A percentile compares a stretch with the other conserved stretches of the same genome.
phyloP scores from a whole-genome alignment of 2,797 vertebrate genomes.

The Dendrocincla tyrannina region DNA sequence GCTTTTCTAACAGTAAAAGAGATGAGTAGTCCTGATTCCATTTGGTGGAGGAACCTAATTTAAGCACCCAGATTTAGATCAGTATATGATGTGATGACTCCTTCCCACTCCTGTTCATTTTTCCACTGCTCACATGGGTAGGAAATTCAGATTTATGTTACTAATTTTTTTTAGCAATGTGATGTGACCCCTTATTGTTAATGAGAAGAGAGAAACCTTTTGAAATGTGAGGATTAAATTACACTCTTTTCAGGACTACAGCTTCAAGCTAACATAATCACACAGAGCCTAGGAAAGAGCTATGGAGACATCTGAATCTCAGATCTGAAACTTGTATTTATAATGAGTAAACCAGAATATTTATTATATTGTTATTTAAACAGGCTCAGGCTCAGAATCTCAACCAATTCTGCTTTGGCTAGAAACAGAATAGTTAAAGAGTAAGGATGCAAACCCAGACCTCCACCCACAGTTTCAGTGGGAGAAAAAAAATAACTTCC shows the following conservation, averaged over 20 bases:
- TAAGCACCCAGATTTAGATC: conserved; percentile 27
- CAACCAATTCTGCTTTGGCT: not conserved
- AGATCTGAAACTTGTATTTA: not conserved
- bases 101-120: conserved; percentile 34
- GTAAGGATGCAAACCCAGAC: not conserved
- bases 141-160: conserved; percentile 9
- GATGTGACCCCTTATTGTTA: not conserved
- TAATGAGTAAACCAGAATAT: not conserved
- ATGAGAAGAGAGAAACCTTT: conserved; percentile 20
- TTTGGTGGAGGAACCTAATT: not conserved
- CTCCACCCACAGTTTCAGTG: not conserved
- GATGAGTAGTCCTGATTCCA: not conserved
- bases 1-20: not conserved
- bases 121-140: conserved; percentile 1
- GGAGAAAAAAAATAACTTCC: not conserved
- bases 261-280: not conserved
- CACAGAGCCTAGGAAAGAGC: not conserved
- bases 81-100: not conserved
- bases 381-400: not conserved
- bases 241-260: not conserved
- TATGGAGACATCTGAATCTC: not conserved
- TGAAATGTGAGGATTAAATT: conserved; percentile 37
- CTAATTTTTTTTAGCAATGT: not conserved
- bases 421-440: not conserved
- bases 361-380: not conserved